Base-by-base conservation (phyloP, 2,888 invertebrate species). In the Apodemia mormo region DNA sequence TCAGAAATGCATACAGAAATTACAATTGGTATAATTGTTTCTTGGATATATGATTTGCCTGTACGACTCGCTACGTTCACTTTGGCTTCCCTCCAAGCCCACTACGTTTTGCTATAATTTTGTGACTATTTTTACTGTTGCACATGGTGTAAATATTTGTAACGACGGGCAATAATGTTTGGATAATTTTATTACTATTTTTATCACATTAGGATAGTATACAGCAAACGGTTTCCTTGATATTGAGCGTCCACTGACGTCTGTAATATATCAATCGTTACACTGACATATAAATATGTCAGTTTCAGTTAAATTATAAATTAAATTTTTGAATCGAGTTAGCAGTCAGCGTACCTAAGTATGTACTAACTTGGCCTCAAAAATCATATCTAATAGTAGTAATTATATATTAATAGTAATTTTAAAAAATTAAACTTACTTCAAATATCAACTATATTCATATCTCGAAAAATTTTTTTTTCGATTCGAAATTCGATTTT, bases 101-200 rank as follows among this genome's bases (percentile, higher is more conserved):
- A 52, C 65, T 52, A 30, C 49, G 68, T 65, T 65, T 84, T 81
- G 82, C 84, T 84, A 83, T 83, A 82, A 85, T 86, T 85, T 80
- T 81, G 82, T 79, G 79, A 78, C 85, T 87, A 87, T 89, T 88
- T 85, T 82, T 85, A 85, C 79, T 78, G 80, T 80, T 80, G 80
- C 82, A 81, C 84, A 86, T 85, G 84, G 73, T 85, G 68, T 67
- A 70, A 67, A 68, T 61, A 67, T 68, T 61, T 73, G 68, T 68
- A 61, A 61, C 33, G 58, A 61, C 58, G n/a, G 29, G 58, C 58
- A 61, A 61, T 61, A 61, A 61, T 33, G 58, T 61, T 81, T 79
- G 80, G 78, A 84, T 86, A 86, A 87, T 87, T 84, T 81, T 85
- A 85, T 79, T 78, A 79, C 80, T 78, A 80, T 82, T 84, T 68